These are phyloP conservation scores for Coptodon bakossiorum DNA, from an alignment of 2,113 vertebrate species.

Conservation along the genomic window DNA sequence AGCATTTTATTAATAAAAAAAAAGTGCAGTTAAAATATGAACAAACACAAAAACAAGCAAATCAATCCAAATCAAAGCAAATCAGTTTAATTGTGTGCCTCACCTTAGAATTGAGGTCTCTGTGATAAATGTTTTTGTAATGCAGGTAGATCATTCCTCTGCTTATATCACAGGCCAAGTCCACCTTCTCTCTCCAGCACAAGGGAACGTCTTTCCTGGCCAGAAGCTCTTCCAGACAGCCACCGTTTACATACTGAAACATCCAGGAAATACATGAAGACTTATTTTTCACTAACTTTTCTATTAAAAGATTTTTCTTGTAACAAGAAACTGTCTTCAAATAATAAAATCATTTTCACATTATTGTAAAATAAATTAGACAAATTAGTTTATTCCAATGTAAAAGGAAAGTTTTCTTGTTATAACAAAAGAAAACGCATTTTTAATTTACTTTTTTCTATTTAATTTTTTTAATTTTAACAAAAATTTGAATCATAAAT, in stretches of 20 bases:
- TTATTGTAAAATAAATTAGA: not conserved
- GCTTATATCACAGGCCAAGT: constrained; percentile 80
- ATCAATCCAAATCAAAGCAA: not conserved
- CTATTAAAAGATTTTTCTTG: not conserved
- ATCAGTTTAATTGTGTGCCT: not conserved
- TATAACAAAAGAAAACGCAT: not conserved
- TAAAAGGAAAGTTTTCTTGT: not conserved
- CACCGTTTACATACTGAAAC: constrained; percentile 80
- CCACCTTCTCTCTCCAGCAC: constrained; percentile 82
- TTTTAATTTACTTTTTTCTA: not conserved
- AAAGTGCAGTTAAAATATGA: not conserved
- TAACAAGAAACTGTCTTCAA: not conserved
- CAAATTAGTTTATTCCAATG: not conserved
- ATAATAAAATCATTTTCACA: not conserved
- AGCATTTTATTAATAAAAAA: not conserved
- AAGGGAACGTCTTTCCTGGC: constrained; percentile 75
- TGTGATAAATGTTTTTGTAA: constrained; percentile 87
- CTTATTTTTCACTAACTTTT: not conserved
- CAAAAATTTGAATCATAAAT: not conserved
- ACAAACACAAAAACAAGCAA: not conserved
- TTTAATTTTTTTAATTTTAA: not conserved
- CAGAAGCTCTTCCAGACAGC: constrained; percentile 82
- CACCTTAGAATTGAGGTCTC: constrained; percentile 88
- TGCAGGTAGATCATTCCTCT: constrained; percentile 87
- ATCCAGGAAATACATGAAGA: not conserved